Percentiles rank a stretch among this genome's conserved stretches.
These are phyloP conservation scores for Zingel zingel DNA, from an alignment of 2,113 vertebrate genomes.

Conservation along the genomic window DNA sequence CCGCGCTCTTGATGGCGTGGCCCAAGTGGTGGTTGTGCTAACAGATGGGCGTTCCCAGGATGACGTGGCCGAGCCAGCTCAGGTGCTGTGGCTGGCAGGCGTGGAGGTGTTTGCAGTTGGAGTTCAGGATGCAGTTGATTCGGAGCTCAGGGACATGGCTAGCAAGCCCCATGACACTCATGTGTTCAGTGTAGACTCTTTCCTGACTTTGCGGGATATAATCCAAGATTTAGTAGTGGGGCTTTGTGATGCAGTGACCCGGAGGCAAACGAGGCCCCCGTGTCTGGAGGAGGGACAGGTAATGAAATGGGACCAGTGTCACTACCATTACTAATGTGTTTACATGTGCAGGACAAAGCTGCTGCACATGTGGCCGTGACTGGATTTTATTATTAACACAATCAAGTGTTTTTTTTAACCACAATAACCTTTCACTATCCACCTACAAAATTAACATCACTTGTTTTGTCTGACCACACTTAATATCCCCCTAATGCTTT, in stretches of 20 bases:
- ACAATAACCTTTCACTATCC: slow-evolving; percentile 69
- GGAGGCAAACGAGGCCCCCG: slow-evolving; percentile 82
- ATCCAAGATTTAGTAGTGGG: slow-evolving; percentile 88
- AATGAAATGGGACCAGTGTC: slow-evolving; percentile 78
- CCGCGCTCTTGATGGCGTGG: slow-evolving; percentile 85
- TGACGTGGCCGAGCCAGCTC: slow-evolving; percentile 85
- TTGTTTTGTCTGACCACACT: slow-evolving; percentile 55
- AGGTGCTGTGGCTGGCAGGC: slow-evolving; percentile 83
- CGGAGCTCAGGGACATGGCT: slow-evolving; percentile 87
- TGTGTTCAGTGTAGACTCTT: slow-evolving; percentile 90
- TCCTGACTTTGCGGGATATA: slow-evolving; percentile 85
- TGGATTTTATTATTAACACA: slow-evolving; percentile 70
- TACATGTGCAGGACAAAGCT: slow-evolving; percentile 62
- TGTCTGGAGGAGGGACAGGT: slow-evolving; percentile 90
- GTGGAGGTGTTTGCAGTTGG: slow-evolving; percentile 89
- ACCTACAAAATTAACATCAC: slow-evolving; percentile 78
- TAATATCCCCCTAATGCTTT: slow-evolving; percentile 50
- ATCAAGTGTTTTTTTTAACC: slow-evolving; percentile 60
- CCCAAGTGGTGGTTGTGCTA: slow-evolving; percentile 90
- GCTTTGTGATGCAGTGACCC: slow-evolving; percentile 83
- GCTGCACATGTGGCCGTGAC: slow-evolving; percentile 52
- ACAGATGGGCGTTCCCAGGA: slow-evolving; percentile 87
- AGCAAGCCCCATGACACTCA: slow-evolving; percentile 84
- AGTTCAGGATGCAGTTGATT: slow-evolving; percentile 88
- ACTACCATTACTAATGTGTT: slow-evolving; percentile 75